phyloP scores from a whole-genome alignment of 2,113 vertebrate genomes.

The Regulus satrapa region DNA sequence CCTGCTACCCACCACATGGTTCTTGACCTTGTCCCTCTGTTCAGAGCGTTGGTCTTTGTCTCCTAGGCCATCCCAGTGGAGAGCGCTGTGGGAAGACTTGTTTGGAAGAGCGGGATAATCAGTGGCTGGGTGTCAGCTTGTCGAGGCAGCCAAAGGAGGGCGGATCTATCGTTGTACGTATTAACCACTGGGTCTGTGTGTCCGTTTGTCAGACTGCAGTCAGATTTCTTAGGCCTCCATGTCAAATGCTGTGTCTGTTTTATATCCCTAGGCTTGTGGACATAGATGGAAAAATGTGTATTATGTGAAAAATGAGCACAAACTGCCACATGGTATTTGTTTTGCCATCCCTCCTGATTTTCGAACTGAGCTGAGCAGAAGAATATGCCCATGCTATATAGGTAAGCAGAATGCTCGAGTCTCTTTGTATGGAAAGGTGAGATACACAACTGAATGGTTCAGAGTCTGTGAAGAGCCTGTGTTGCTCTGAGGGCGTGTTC shows the following conservation, averaged over 20 bases:
- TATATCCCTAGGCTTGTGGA: slow-evolving; percentile 80
- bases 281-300: slow-evolving; percentile 95
- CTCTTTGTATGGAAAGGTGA: background rate
- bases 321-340: slow-evolving; percentile 87
- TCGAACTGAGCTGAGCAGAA: slow-evolving; percentile 55
- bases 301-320: slow-evolving; percentile 79
- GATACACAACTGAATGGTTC: background rate
- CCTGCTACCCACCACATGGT: background rate
- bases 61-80: slow-evolving; percentile 71
- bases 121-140: slow-evolving; percentile 95
- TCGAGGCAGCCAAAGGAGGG: slow-evolving; percentile 82
- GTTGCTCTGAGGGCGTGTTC: background rate
- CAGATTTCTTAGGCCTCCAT: background rate
- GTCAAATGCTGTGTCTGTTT: background rate
- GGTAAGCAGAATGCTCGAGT: slow-evolving; percentile 70
- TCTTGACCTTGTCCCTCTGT: background rate
- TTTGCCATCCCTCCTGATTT: slow-evolving; percentile 82
- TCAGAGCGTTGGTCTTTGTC: slow-evolving; percentile 1
- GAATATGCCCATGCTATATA: slow-evolving; percentile 85
- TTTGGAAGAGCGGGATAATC: slow-evolving; percentile 84
- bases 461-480: background rate
- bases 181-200: background rate
- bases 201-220: background rate
- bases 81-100: slow-evolving; percentile 86
- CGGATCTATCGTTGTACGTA: slow-evolving; percentile 85